These are phyloP conservation scores for Beris chalybata DNA, from an alignment of 2,888 invertebrate genomes.

Conservation along the genomic window DNA sequence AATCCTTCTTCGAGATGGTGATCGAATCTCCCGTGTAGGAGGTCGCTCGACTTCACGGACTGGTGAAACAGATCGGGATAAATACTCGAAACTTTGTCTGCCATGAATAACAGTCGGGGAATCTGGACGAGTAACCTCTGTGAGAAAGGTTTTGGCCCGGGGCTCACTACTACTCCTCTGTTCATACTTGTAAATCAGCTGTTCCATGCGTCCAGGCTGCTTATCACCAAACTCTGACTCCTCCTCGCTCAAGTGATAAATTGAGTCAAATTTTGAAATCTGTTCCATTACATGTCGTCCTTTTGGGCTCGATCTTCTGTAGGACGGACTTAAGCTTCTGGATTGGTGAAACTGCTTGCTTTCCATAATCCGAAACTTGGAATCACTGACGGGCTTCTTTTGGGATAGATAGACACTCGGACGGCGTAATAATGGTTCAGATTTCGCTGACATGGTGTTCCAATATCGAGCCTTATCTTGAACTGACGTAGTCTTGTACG, in stretches of 20 bases:
- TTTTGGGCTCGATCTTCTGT: slow-evolving; percentile 15
- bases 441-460: slow-evolving; percentile 60
- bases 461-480: slow-evolving; percentile 71
- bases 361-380: slow-evolving; percentile 65
- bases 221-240: slow-evolving; percentile 45
- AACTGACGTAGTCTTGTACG: slow-evolving; percentile 63
- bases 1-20: slow-evolving; percentile 69
- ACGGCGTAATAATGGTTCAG: slow-evolving; percentile 62
- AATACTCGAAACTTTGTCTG: slow-evolving; percentile 21
- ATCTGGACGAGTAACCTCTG: slow-evolving; percentile 56
- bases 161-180: slow-evolving; percentile 68
- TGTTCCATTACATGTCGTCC: slow-evolving; percentile 40
- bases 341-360: slow-evolving; percentile 57
- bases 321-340: slow-evolving; percentile 52
- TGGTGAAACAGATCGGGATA: slow-evolving; percentile 36
- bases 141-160: slow-evolving; percentile 54
- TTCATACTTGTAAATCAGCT: slow-evolving; percentile 54
- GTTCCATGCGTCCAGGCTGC: slow-evolving; percentile 48
- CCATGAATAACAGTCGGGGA: slow-evolving; percentile 51
- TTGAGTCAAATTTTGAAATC: slow-evolving; percentile 40
- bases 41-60: slow-evolving; percentile 50
- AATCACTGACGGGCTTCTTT: slow-evolving; percentile 71
- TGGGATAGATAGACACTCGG: slow-evolving; percentile 68
- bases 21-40: slow-evolving; percentile 59
- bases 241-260: slow-evolving; percentile 46